Evolutionary conservation across 2,797 vertebrate genomes (phyloP), one percentile per base, ranked within the genome.

Genomic region (Heterohyrax brucei): DNA sequence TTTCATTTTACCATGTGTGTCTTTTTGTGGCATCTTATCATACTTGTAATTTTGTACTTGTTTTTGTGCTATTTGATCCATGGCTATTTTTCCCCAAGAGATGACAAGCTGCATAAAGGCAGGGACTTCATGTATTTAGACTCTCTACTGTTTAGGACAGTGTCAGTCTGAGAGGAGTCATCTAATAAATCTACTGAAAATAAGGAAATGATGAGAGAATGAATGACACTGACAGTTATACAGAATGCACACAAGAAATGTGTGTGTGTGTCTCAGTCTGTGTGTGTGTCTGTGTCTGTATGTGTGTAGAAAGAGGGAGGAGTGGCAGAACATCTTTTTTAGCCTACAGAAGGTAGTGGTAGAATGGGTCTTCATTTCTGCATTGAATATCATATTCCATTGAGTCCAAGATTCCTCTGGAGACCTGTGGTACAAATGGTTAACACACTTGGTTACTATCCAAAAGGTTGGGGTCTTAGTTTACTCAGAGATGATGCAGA

Each of bases 121-220:
- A 89, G 62, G 39, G 48, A 18, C 22, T 72, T 56, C 75, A 72
- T 79, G 50, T 56, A 0, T 64, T 73, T 70, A 14, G 61, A 28
- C 82, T 30, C 26, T 56, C 46, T 10, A 64, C n/a, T 33, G 64
- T 68, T 79, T 90, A 50, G 39, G 1, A 26, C 3, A 48, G 62
- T 89, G n/a, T 50, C 75, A 92, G 28, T 84, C 33, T 44, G 18
- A n/a, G 18, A 75, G 33, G 19, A 3, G 26, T 7, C 8, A n/a
- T 77, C 64, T 82, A 39, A 61, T 76, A 33, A 70, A 59, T 81
- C 22, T 72, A 12, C 18, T 75, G 85, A 39, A 88, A 81, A 78
- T n/a, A 72, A 89, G 66, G 28, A 77, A 86, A 95, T 4, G 22
- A 48, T 53, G 53, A 89, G 28, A 70, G 59, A 85, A 78, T 22